Conservation (phyloP, 2,888 invertebrate genomes). For the Cephalotes varians region DNA sequence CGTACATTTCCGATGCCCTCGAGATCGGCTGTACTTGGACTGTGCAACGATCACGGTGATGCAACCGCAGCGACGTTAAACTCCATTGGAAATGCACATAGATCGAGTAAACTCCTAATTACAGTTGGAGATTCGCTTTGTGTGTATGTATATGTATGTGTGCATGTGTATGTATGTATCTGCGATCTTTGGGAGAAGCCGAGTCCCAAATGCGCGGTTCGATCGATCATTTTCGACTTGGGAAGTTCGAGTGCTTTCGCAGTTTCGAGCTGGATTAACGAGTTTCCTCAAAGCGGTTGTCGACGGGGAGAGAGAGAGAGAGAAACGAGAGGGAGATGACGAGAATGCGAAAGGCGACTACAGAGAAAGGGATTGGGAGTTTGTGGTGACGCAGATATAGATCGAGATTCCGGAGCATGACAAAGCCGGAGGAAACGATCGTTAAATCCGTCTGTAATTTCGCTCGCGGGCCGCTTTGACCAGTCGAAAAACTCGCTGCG, state of each 20-base stretch:
- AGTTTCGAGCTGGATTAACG: constrained; percentile 78
- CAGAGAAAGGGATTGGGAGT: constrained; percentile 25
- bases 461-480: constrained; percentile 66
- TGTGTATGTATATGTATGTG: background rate
- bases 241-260: constrained; percentile 74
- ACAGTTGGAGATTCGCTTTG: constrained; percentile 56
- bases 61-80: constrained; percentile 47
- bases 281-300: constrained; percentile 76
- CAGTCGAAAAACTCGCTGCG: constrained; percentile 59
- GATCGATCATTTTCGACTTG: constrained; percentile 76
- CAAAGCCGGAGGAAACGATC: constrained; percentile 73
- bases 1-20: background rate
- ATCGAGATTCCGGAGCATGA: constrained; percentile 71
- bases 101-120: constrained; percentile 67
- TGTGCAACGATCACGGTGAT: constrained; percentile 11
- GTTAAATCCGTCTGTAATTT: constrained; percentile 72
- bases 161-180: constrained; percentile 11
- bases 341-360: constrained; percentile 38
- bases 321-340: constrained; percentile 35
- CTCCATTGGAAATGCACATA: constrained; percentile 47
- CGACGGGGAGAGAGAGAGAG: constrained; percentile 47
- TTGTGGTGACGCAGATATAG: constrained; percentile 51
- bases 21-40: background rate
- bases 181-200: constrained; percentile 54
- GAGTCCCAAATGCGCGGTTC: constrained; percentile 58